These are phyloP conservation scores for Telmatherina bonti DNA, from an alignment of 2,797 vertebrate species.

Conservation along the genomic window DNA sequence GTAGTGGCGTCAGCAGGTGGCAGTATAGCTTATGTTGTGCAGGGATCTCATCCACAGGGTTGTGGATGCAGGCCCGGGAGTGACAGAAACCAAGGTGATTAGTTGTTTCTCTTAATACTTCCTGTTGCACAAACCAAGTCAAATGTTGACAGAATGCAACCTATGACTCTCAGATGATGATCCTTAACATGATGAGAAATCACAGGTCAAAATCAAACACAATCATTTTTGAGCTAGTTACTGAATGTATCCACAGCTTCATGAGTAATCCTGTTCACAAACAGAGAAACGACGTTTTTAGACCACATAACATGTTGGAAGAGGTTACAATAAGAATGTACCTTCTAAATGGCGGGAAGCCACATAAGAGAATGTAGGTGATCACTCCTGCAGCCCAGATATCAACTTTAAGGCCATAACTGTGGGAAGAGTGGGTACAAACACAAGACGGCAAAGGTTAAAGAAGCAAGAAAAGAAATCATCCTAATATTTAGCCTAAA, in stretches of 20 bases:
- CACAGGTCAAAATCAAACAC: neutral
- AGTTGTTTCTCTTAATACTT: neutral
- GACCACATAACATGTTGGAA: neutral
- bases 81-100: neutral
- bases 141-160: neutral
- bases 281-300: neutral
- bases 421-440: conserved; percentile 52
- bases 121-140: neutral
- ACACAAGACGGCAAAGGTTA: conserved; percentile 1
- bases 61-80: too few species aligned
- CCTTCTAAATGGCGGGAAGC: conserved; percentile 98
- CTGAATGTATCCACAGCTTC: neutral
- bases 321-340: conserved; percentile 49
- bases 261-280: neutral
- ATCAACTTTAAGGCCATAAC: conserved; percentile 98
- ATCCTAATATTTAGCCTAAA: neutral
- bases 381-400: conserved; percentile 98
- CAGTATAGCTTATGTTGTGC: neutral
- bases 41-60: too few species aligned
- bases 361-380: conserved; percentile 96
- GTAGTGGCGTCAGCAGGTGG: neutral
- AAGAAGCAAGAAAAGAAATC: conserved; percentile 1
- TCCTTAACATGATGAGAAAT: neutral
- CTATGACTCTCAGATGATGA: neutral
- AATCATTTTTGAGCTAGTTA: neutral